These are phyloP conservation scores for Oryzias celebensis DNA, from an alignment of 2,113 vertebrate genomes.

Conservation along the genomic window DNA sequence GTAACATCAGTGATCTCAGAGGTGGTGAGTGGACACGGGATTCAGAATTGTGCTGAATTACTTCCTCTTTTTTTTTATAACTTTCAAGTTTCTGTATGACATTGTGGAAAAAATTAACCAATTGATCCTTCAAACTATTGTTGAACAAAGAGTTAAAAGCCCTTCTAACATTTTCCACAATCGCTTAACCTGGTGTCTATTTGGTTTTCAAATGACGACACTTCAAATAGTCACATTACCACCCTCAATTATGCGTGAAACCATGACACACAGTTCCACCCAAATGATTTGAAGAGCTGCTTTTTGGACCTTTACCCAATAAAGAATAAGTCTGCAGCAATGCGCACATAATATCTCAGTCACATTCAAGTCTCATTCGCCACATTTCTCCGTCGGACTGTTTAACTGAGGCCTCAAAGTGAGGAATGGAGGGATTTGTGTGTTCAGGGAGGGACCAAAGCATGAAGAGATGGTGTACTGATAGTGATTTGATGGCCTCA, in stretches of 20 bases:
- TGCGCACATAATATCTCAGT: not conserved
- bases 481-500: conserved; percentile 64
- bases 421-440: conserved; percentile 14
- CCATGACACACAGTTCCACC: conserved; percentile 53
- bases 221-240: conserved; percentile 67
- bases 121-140: conserved; percentile 15
- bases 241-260: conserved; percentile 63
- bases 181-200: conserved; percentile 64
- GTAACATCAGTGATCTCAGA: conserved; percentile 12
- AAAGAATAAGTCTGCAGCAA: conserved; percentile 31
- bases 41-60: conserved; percentile 30
- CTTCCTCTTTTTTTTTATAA: not conserved
- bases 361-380: not conserved
- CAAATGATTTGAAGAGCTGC: conserved; percentile 51
- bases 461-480: conserved; percentile 50
- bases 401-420: conserved; percentile 51
- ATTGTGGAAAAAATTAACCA: not conserved
- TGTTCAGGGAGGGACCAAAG: conserved; percentile 11
- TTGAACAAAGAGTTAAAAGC: conserved; percentile 33
- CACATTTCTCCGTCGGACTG: conserved; percentile 17
- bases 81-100: not conserved
- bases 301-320: conserved; percentile 34
- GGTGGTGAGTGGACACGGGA: conserved; percentile 21
- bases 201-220: conserved; percentile 64
- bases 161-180: conserved; percentile 47